Percentiles rank a stretch among this genome's conserved stretches.
These are phyloP conservation scores for Catostylus mosaicus DNA, from an alignment of 30 jellyfish, hydroid and myxozoan genomes.

Conservation along the genomic window DNA sequence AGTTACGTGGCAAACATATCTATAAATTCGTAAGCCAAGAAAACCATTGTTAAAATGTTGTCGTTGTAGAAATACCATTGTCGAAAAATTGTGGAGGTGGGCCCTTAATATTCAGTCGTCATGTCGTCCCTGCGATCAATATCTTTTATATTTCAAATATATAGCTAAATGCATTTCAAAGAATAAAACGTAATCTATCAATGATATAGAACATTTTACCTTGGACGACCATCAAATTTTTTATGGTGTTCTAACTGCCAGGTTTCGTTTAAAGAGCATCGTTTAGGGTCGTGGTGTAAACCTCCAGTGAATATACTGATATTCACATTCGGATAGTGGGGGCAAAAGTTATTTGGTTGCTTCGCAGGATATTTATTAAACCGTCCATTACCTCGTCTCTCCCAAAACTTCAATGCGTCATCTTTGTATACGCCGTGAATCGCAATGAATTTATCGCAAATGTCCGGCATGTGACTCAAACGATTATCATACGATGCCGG, in stretches of 20 bases:
- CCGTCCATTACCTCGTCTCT: constrained; percentile 60
- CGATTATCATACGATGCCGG: constrained; percentile 57
- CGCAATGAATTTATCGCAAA: constrained; percentile 67
- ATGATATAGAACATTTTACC: background rate
- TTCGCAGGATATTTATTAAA: constrained; percentile 20
- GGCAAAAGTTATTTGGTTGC: background rate
- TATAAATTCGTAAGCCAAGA: too few relatives aligned
- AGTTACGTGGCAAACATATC: too few relatives aligned
- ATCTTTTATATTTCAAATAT: too few relatives aligned
- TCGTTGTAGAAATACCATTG: too few relatives aligned
- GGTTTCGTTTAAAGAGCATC: constrained; percentile 8
- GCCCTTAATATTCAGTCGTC: too few relatives aligned
- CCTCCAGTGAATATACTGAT: constrained; percentile 26
- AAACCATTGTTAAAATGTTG: too few relatives aligned
- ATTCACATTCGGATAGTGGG: constrained; percentile 25
- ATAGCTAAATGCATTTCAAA: too few relatives aligned
- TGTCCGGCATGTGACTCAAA: constrained; percentile 2
- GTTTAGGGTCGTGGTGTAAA: constrained; percentile 49
- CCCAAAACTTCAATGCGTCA: constrained; percentile 65
- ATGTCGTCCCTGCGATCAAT: too few relatives aligned
- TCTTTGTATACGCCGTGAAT: constrained; percentile 61
- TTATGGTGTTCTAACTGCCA: constrained; percentile 15
- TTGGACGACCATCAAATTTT: constrained; percentile 27
- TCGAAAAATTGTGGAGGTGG: too few relatives aligned
- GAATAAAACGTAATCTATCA: too few relatives aligned